phyloP scores from a whole-genome alignment of 2,888 invertebrate genomes.

The Lasioglossum pauxillum region DNA sequence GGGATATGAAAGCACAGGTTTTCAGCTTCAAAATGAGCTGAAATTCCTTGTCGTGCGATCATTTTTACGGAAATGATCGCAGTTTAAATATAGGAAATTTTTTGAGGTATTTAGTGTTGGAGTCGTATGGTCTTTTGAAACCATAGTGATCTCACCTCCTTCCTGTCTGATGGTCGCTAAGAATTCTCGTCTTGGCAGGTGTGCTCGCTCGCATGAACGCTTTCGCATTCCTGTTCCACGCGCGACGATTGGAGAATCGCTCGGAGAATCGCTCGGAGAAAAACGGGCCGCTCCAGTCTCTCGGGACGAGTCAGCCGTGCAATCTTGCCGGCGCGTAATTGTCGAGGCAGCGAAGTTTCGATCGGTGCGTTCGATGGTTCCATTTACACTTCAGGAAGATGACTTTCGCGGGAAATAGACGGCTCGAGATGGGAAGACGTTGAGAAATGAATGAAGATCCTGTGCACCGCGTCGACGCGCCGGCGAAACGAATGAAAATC shows the following conservation, averaged over 20 bases:
- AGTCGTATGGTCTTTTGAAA: background rate
- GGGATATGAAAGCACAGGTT: too few species aligned
- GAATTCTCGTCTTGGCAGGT: background rate
- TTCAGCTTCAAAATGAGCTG: too few species aligned
- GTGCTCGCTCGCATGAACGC: background rate
- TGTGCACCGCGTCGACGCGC: background rate
- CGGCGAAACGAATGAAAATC: background rate
- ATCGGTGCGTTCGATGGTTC: conserved; percentile 9
- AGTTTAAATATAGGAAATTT: too few species aligned
- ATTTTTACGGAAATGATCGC: too few species aligned
- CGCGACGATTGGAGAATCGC: background rate
- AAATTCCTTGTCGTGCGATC: too few species aligned
- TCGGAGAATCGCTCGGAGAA: background rate
- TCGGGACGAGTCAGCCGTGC: background rate
- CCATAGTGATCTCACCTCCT: background rate
- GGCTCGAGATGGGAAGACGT: background rate
- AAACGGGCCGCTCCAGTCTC: conserved; percentile 6
- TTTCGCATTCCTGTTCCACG: background rate
- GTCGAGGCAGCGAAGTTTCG: background rate
- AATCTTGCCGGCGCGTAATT: background rate
- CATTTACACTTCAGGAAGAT: conserved; percentile 1
- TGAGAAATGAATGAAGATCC: background rate
- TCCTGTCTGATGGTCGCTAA: background rate
- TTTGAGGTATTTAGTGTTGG: too few species aligned
- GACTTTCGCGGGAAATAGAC: conserved; percentile 1